Evolutionary conservation across 2,797 vertebrate genomes (phyloP).

Genomic region (Ceyx erithaca): DNA sequence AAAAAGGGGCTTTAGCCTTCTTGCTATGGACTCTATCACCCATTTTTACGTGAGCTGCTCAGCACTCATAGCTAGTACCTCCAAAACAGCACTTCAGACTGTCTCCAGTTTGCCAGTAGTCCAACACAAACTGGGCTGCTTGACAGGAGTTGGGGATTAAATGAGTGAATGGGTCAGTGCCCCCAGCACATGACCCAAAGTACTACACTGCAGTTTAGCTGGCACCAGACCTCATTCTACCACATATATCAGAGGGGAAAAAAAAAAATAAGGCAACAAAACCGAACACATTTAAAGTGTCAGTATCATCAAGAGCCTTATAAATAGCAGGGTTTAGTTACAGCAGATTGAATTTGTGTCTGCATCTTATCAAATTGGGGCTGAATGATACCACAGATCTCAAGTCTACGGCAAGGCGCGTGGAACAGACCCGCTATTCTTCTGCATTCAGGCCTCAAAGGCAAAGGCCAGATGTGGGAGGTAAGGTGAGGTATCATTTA

Average conservation of each 20-base stretch:
- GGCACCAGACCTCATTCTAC: not conserved
- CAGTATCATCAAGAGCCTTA: conserved; percentile 34
- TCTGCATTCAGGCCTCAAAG: conserved; percentile 21
- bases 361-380: conserved; percentile 37
- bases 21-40: accelerated
- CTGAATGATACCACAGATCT: not conserved
- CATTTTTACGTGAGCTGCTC: not conserved
- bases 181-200: accelerated
- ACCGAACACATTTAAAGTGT: not conserved
- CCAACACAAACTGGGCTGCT: accelerated
- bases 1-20: not conserved
- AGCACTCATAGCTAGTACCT: not conserved
- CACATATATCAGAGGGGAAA: not conserved
- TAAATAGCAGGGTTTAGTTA: conserved; percentile 2
- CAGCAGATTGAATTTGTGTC: not conserved
- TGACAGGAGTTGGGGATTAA: not conserved
- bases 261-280: not conserved
- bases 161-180: accelerated
- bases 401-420: not conserved
- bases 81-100: too few relatives aligned
- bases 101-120: not conserved
- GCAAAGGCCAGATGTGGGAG: conserved; percentile 16
- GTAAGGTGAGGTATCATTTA: conserved; percentile 32
- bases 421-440: conserved; percentile 32
- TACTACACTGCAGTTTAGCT: not conserved